Evolutionary conservation across 1,140 invertebrate species (phyloP), one percentile per base, ranked within the genome.

Genomic region (Sinonovacula constricta): DNA sequence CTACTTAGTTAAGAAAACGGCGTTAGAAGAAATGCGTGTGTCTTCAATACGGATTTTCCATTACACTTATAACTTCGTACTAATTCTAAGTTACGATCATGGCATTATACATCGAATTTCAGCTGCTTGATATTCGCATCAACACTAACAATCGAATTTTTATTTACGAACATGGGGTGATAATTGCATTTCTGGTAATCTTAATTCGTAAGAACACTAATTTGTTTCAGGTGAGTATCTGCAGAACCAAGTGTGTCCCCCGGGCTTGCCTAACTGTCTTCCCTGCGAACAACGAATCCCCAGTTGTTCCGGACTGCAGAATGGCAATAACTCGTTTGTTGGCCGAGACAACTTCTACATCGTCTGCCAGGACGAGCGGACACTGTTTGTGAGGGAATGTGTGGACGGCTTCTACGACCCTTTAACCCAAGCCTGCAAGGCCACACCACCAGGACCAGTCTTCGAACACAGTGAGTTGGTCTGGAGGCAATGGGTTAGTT

Each of bases 241-340:
- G n/a, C 66, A 78, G n/a, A 78, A 78, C 36, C 75, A 78, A 33
- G 65, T 49, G 0, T 78, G 75, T 51, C 75, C 66, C 15, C 63
- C 15, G 1, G 66, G 66, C 1, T 10, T n/a, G 4, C 12, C 18
- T 2, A 68, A 54, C 24, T 78, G 75, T 51, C 24, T 54, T 14
- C 65, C 75, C 3, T 78, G 75, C 39, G 36, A 78, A 34, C 75
- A 78, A 45, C 54, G 75, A 36, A 63, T 70, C 18, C 72, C 72
- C 22, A 60, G 56, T 15, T 79, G 81, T 22, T 56, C 67, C 63
- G 72, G 77, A 12, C 65, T 80, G 2, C 22, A 67, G 3, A 54
- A 67, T 24, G 71, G 66, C 1, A 68, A 70, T 31, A 75, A 82
- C 59, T 74, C 70, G 14, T 79, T 75, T 39, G 12, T 36, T 15